Evolutionary conservation across 2,113 vertebrate genomes (phyloP).

Genomic region (Ia io): DNA sequence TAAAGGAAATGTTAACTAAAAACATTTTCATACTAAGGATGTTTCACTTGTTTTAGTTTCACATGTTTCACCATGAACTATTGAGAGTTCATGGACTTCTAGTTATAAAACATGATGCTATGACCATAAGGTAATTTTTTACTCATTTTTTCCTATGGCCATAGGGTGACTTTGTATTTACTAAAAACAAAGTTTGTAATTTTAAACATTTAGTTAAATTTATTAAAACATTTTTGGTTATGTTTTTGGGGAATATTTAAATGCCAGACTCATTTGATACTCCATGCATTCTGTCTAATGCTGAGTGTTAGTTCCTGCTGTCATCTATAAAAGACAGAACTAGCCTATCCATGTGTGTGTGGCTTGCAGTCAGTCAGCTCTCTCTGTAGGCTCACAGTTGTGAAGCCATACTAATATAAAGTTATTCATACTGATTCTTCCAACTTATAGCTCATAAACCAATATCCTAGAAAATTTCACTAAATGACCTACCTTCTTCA

Average conservation of each 20-base stretch:
- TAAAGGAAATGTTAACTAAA: neutral
- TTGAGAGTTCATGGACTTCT: neutral
- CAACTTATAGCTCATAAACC: neutral
- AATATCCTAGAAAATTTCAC: neutral
- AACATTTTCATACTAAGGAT: neutral
- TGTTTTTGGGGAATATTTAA: neutral
- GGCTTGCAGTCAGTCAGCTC: no score
- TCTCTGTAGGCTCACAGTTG: neutral
- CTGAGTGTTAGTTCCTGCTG: neutral
- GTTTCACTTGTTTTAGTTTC: neutral
- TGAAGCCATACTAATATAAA: neutral
- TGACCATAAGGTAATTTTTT: neutral
- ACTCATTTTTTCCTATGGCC: neutral
- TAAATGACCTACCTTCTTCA: neutral
- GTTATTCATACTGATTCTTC: neutral
- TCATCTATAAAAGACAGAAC: neutral
- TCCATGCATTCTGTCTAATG: neutral
- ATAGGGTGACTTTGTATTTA: neutral
- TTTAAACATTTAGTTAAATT: neutral
- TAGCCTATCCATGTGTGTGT: rapidly evolving
- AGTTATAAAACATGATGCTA: neutral
- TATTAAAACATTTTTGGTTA: neutral
- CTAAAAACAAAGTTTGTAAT: neutral
- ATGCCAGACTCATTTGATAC: neutral
- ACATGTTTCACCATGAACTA: no score